A percentile compares a stretch with the other conserved stretches of the same genome.
Evolutionary conservation across 2,797 vertebrate species (phyloP).

Genomic region (Valencia hispanica): DNA sequence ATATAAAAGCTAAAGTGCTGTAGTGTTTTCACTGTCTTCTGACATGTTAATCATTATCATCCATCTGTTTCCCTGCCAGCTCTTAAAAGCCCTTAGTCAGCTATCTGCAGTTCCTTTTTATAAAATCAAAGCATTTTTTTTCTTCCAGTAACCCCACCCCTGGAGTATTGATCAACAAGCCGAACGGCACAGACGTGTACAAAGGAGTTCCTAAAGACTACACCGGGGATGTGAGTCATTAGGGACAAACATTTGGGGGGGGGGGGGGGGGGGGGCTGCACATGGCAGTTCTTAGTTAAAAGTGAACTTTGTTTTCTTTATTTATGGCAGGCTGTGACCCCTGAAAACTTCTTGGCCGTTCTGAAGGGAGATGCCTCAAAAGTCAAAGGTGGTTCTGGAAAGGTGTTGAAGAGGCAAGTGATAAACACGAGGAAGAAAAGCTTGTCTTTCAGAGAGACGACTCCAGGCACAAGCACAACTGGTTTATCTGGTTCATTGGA

Average conservation of each 20-base stretch:
- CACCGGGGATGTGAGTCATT: constrained; percentile 82
- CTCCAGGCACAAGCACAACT: neutral
- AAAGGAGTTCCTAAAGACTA: constrained; percentile 92
- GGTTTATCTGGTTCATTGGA: constrained; percentile 4
- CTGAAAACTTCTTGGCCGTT: constrained; percentile 92
- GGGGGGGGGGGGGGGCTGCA: too few species aligned
- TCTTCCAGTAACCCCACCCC: constrained; percentile 90
- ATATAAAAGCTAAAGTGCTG: neutral
- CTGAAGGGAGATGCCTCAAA: constrained; percentile 86
- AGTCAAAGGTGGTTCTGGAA: constrained; percentile 90
- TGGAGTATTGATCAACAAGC: constrained; percentile 92
- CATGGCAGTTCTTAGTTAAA: neutral
- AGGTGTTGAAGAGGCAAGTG: constrained; percentile 91
- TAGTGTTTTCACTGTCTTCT: constrained; percentile 18
- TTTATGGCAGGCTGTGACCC: constrained; percentile 86
- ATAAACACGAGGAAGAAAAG: neutral
- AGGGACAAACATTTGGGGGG: neutral
- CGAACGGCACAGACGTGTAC: constrained; percentile 93
- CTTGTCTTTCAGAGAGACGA: neutral
- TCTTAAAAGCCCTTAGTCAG: constrained; percentile 24
- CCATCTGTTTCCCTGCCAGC: neutral
- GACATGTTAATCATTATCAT: constrained; percentile 23
- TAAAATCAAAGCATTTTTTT: constrained; percentile 5
- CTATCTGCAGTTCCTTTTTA: constrained; percentile 36
- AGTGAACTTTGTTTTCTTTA: neutral